Conservation (phyloP, 2,888 invertebrate genomes). For the Coleophora flavipennella region DNA sequence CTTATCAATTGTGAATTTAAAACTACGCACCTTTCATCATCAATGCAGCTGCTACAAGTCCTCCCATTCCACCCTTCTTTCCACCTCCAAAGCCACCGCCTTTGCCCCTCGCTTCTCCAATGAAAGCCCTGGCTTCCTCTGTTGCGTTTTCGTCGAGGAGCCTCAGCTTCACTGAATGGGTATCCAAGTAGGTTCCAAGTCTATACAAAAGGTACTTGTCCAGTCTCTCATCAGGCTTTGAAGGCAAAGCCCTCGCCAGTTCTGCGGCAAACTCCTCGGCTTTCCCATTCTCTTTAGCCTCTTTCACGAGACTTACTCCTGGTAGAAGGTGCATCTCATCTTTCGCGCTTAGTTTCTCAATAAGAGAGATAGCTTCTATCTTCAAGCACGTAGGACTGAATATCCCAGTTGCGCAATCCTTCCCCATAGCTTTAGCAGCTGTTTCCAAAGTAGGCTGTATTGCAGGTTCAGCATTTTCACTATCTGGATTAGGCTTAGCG, state of each 20-base stretch:
- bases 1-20: no score
- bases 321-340: constrained; percentile 52
- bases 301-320: constrained; percentile 79
- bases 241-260: constrained; percentile 81
- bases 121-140: constrained; percentile 70
- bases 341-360: constrained; percentile 53
- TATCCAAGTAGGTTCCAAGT: constrained; percentile 79
- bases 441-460: constrained; percentile 26
- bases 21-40: constrained; percentile 75
- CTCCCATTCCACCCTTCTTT: constrained; percentile 67
- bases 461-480: constrained; percentile 25
- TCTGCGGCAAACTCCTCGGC: constrained; percentile 81
- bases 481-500: constrained; percentile 50
- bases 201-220: constrained; percentile 83
- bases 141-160: constrained; percentile 76
- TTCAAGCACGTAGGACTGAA: constrained; percentile 58
- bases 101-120: constrained; percentile 67
- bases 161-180: constrained; percentile 81
- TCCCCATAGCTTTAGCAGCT: constrained; percentile 42
- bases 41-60: constrained; percentile 69
- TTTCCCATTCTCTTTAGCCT: constrained; percentile 67
- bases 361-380: constrained; percentile 54
- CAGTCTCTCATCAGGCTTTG: constrained; percentile 81
- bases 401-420: constrained; percentile 53
- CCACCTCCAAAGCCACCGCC: constrained; percentile 63